Evolutionary conservation across 2,113 vertebrate genomes (phyloP), one percentile per base, ranked within the genome.

Genomic region (Caranx melampygus): DNA sequence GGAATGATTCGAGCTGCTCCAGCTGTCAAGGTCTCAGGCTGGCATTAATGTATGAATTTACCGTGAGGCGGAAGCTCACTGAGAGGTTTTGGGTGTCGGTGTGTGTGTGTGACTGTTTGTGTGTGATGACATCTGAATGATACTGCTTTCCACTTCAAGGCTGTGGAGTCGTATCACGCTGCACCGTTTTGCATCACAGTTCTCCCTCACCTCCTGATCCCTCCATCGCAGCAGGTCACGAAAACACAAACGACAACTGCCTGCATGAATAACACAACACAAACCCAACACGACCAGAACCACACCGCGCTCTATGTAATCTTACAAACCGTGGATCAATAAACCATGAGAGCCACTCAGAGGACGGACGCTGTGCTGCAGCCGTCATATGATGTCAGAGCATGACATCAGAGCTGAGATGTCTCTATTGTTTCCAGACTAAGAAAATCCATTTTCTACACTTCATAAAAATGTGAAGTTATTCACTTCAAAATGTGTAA

Each of bases 41-140:
- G 63, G n/a, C 86, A 74, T 88, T 87, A 88, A 87, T 85, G 78
- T 79, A 70, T 87, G 70, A 90, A 80, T 86, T 61, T 44, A 80
- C 62, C 13, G 21, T 34, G 76, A 77, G 60, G 72, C 10, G 34
- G 47, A 72, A 44, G 49, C 72, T 63, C 49, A 26, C 55, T 33
- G 35, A 54, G 37, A n/a, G 12, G 34, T 67, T 62, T 44, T 21
- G n/a, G 60, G 55, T 67, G 47, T 55, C 47, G 20, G 59, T 78
- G 8, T 26, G 26, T 72, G n/a, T n/a, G 68, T 67, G 51, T 59
- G 26, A 63, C 64, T 57, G 75, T 72, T 75, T 62, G 59, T 49
- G 68, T 60, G 51, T 54, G 34, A 69, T 58, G 69, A 47, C 34
- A 61, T 84, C 59, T 61, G 42, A 81, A 71, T 83, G 63, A 62